Evolutionary conservation across 2,888 invertebrate genomes (phyloP), one percentile per base, ranked within the genome.

Genomic region (Andrena haemorrhoa): DNA sequence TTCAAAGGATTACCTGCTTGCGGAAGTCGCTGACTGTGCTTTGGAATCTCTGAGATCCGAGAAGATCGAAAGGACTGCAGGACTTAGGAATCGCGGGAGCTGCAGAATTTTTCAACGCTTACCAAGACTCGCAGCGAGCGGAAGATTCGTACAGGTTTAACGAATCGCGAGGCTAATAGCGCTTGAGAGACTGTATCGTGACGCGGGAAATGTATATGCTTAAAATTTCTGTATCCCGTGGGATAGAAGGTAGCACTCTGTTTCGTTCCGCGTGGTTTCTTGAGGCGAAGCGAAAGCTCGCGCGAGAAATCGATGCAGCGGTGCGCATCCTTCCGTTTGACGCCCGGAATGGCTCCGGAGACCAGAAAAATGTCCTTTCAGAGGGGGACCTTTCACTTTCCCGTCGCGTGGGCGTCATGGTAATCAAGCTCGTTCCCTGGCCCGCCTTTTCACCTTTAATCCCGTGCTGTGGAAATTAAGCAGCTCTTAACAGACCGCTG

Each of bases 401-500:
- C 68, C 35, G 16, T 31, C 29, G 23, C 56, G 56, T 26, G 56
- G 26, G 12, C 51, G 31, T 8, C 56, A 26, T 26, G 23, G 49
- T 70, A 60, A 80, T 75, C 75, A 70, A 69, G 49, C 53, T 26
- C 20, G 23, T 53, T 35, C 29, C 66, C 68, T 20, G 26, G 10
- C 49, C 71, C 69, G 72, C 65, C 73, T 60, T 83, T 74, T 81
- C 71, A 85, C 84, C 76, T 80, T 86, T 73, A 58, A 75, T 71
- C 65, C 58, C 70, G 58, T 56, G 77, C 41, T 60, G 74, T 47
- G 74, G 12, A 78, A 75, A 80, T 83, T 80, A 86, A 83, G 47
- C 63, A 74, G 51, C 77, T 65, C 66, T 79, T 74, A 75, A 79
- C 75, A 68, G 73, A 73, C 51, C 70, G 65, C 58, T 83, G 78